Base-by-base conservation (phyloP, 1,140 invertebrate species). In the Hylyphantes graminicola region DNA sequence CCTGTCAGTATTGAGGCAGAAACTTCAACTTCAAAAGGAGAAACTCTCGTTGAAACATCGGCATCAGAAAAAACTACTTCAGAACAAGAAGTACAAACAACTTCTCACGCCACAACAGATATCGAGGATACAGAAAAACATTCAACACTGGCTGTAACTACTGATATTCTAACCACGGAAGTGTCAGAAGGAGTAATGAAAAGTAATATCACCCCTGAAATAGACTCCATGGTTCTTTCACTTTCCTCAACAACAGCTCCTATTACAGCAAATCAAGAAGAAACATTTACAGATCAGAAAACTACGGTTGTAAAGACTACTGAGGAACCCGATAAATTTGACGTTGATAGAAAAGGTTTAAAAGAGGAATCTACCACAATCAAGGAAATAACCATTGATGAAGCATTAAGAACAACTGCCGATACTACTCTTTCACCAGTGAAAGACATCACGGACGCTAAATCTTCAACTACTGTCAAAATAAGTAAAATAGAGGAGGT, bases 71-170 rank as follows among this genome's bases (percentile, higher is more conserved):
- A 70, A 54, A 53, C 12, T 53, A 13, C 10, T 15, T 13, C 35
- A 35, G 35, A 35, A 1, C 35, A 35, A 35, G 35, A 35, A 35
- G 1, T 35, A 35, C 35, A 35, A 35, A 35, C 35, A 2, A 17
- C 50, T 4, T n/a, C 9, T 2, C 15, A 48, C 54, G 84, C 85
- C 65, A 85, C 87, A 74, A 88, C 88, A 84, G 21, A 61, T 53
- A 5, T 35, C 35, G 11, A 54, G 35, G 79, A 77, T 12, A 0
- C 50, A 57, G 68, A 64, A 50, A 53, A 76, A 53, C 35, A 35
- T 35, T 35, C 35, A 35, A 1, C 35, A 35, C 35, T 35, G 35
- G 35, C 35, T 35, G 35, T 35, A 35, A 35, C 35, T 35, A 35
- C 35, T 35, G 35, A 35, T 35, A 35, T 35, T 35, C 35, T 5